A percentile compares a stretch with the other conserved stretches of the same genome.
Evolutionary conservation across 1,140 invertebrate genomes (phyloP).

Genomic region (Ooceraea biroi): DNA sequence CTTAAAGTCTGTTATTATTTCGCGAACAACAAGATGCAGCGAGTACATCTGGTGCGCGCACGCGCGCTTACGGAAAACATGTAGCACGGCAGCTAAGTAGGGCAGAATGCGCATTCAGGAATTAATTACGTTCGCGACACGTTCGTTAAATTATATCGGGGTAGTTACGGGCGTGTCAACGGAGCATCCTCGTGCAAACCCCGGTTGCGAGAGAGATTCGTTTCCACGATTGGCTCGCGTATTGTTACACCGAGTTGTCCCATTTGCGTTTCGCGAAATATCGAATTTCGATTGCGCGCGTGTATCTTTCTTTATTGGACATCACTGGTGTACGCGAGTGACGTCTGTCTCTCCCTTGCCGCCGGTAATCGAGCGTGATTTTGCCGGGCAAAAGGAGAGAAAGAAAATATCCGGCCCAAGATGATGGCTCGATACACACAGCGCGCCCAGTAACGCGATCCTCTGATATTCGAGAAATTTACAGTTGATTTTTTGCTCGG

Average conservation of each 20-base stretch:
- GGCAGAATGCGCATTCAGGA: constrained; percentile 36
- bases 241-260: constrained; percentile 60
- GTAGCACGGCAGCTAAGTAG: constrained; percentile 28
- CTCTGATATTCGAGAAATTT: constrained; percentile 30
- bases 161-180: constrained; percentile 54
- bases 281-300: constrained; percentile 61
- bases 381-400: background rate
- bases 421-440: background rate
- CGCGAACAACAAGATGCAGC: background rate
- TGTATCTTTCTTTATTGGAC: constrained; percentile 60
- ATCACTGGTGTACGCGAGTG: constrained; percentile 17
- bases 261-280: constrained; percentile 66
- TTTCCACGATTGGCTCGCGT: constrained; percentile 49
- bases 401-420: constrained; percentile 41
- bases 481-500: constrained; percentile 2
- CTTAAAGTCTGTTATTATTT: background rate
- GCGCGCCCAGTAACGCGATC: background rate
- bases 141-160: constrained; percentile 49
- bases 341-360: constrained; percentile 41
- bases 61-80: constrained; percentile 1
- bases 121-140: constrained; percentile 47
- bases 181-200: background rate
- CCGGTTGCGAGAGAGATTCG: constrained; percentile 22
- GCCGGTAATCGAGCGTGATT: constrained; percentile 42
- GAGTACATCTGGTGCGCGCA: background rate